phyloP scores from a whole-genome alignment of 2,888 invertebrate genomes.

The Pycnomerus fuliginosus region DNA sequence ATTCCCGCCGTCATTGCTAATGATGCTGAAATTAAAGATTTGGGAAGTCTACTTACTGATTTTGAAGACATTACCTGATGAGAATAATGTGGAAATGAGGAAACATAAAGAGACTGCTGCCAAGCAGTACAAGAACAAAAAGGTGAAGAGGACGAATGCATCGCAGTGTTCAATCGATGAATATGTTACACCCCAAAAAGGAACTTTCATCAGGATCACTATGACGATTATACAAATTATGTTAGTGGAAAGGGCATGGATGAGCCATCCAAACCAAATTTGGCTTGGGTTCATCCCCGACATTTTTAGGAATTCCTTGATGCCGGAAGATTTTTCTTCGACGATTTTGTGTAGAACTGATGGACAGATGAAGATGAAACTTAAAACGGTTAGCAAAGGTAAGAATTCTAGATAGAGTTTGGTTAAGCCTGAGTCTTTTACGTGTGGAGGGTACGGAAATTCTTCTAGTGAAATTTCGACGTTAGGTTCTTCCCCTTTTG shows the following conservation, averaged over 20 bases:
- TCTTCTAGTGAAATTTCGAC: slow-evolving; percentile 53
- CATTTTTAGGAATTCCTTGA: slow-evolving; percentile 83
- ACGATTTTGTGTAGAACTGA: slow-evolving; percentile 58
- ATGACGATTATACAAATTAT: slow-evolving; percentile 61
- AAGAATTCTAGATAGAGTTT: slow-evolving; percentile 45
- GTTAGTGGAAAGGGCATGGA: slow-evolving; percentile 71
- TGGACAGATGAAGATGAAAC: slow-evolving; percentile 57
- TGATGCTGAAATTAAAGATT: slow-evolving; percentile 42
- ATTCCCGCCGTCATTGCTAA: slow-evolving; percentile 45
- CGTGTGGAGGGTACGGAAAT: slow-evolving; percentile 58
- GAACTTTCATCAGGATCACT: slow-evolving; percentile 61
- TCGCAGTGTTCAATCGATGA: slow-evolving; percentile 70
- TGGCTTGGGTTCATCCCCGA: slow-evolving; percentile 84
- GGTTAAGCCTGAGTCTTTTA: slow-evolving; percentile 39
- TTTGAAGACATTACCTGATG: slow-evolving; percentile 70
- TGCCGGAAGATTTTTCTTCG: slow-evolving; percentile 62
- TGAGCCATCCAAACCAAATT: slow-evolving; percentile 86
- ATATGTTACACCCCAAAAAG: slow-evolving; percentile 48
- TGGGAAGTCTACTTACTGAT: no score
- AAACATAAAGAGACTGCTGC: slow-evolving; percentile 75
- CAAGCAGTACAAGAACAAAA: slow-evolving; percentile 68
- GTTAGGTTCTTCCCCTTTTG: slow-evolving; percentile 20
- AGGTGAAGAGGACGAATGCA: slow-evolving; percentile 65
- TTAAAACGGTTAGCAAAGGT: slow-evolving; percentile 51
- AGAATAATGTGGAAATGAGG: slow-evolving; percentile 74